Evolutionary conservation across 1,140 invertebrate species (phyloP), one percentile per base, ranked within the genome.

Genomic region (Drosophila nigrodunni): DNA sequence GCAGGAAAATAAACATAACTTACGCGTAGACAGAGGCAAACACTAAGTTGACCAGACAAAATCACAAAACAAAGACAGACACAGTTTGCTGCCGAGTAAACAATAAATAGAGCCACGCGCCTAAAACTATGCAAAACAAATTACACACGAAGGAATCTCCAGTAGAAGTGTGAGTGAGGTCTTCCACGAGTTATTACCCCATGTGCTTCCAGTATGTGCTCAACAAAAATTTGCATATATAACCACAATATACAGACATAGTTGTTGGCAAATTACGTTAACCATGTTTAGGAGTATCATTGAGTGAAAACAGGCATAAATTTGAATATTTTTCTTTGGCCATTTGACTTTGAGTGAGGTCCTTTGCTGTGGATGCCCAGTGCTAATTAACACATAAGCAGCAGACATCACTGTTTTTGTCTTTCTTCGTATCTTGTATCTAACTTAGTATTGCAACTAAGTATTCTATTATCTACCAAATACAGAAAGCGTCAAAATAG

Each of bases 301-400:
- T 47, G 67, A 85, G 67, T 77, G 67, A 83, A 83, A 77, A 74
- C 77, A 66, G 50, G 81, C 81, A 83, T 83, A 83, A 80, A 83
- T 83, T 83, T 85, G 81, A 85, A 83, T 85, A 85, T 77, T 80
- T 80, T 80, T 66, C 79, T 55, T 77, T 30, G 25, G 80, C 61
- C 76, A 78, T 75, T 83, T 83, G 43, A 65, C 76, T 66, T 74
- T 85, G 81, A 85, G 80, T 66, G 69, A 60, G 81, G 81, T 80
- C 65, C 15, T 30, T 30, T 15, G 43, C 43, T 76, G 21, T 18
- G 70, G 76, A 47, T 65, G 35, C 41, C 60, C 61, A 49, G 54
- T 70, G 65, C 78, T 83, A 83, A 83, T 83, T 83, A 83, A 77
- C 81, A 80, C 81, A 83, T 83, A 83, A 85, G 67, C 81, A 62